Evolutionary conservation across 2,888 invertebrate genomes (phyloP).

Genomic region (Troides oblongomaculatus): DNA sequence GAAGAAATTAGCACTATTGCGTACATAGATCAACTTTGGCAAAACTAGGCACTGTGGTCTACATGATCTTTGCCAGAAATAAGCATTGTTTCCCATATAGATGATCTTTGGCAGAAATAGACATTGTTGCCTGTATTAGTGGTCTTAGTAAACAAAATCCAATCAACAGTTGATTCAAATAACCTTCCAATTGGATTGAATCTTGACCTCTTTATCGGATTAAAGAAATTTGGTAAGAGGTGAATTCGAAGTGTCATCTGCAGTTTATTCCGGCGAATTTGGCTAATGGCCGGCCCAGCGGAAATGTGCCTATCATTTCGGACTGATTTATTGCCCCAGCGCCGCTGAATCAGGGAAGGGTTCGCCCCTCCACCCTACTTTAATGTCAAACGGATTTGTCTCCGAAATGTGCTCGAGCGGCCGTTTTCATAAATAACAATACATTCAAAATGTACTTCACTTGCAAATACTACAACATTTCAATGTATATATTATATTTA

Average conservation of each 20-base stretch:
- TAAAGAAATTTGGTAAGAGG: not conserved
- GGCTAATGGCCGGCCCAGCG: not conserved
- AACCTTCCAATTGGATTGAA: not conserved
- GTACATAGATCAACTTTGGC: no score
- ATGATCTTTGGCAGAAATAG: no score
- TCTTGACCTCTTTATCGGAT: not conserved
- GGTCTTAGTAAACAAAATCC: no score
- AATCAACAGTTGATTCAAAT: not conserved
- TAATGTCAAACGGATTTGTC: conserved; percentile 1
- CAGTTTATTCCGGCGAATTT: conserved; percentile 13
- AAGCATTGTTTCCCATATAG: no score
- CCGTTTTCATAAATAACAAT: no score
- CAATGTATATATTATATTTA: no score
- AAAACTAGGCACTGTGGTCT: no score
- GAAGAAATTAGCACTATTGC: no score
- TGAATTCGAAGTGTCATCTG: conserved; percentile 10
- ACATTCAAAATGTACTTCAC: no score
- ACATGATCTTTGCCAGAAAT: no score
- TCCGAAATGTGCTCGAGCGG: not conserved
- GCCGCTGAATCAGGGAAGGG: conserved; percentile 14
- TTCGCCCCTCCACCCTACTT: not conserved
- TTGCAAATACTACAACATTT: no score
- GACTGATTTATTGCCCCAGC: conserved; percentile 4
- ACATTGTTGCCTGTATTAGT: no score
- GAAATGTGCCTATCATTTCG: conserved; percentile 17